A percentile compares a stretch with the other conserved stretches of the same genome.
These are phyloP conservation scores for Tinea pellionella DNA, from an alignment of 2,888 invertebrate species.

Conservation along the genomic window DNA sequence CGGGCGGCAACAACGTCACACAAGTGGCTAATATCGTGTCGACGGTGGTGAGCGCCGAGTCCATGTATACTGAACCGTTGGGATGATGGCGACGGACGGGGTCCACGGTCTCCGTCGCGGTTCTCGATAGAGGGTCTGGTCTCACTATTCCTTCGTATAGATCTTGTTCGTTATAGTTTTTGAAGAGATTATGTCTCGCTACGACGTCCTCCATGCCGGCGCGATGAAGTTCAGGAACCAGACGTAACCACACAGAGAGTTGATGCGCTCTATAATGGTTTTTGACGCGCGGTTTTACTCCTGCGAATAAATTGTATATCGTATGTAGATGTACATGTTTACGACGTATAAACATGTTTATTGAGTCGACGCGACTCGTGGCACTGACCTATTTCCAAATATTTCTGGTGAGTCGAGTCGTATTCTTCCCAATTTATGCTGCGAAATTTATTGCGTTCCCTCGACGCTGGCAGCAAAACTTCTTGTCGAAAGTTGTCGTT, in stretches of 20 bases:
- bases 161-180: constrained; percentile 88
- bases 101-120: constrained; percentile 69
- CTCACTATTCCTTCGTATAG: constrained; percentile 91
- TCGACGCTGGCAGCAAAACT: constrained; percentile 79
- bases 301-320: constrained; percentile 67
- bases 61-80: constrained; percentile 58
- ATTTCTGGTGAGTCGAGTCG: constrained; percentile 92
- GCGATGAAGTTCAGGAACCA: constrained; percentile 90
- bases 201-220: constrained; percentile 92
- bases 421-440: constrained; percentile 92
- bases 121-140: constrained; percentile 81
- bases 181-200: constrained; percentile 88
- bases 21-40: constrained; percentile 79
- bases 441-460: constrained; percentile 86
- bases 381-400: constrained; percentile 88
- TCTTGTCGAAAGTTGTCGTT: constrained; percentile 87
- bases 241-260: constrained; percentile 92
- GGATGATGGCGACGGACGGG: constrained; percentile 63
- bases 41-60: constrained; percentile 75
- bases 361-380: constrained; percentile 12
- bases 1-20: constrained; percentile 71
- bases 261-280: constrained; percentile 96
- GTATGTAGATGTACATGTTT: not conserved
- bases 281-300: constrained; percentile 89
- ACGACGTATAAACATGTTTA: constrained; percentile 14